Evolutionary conservation across 2,888 invertebrate species (phyloP).

Genomic region (Azorinus chamasolen): DNA sequence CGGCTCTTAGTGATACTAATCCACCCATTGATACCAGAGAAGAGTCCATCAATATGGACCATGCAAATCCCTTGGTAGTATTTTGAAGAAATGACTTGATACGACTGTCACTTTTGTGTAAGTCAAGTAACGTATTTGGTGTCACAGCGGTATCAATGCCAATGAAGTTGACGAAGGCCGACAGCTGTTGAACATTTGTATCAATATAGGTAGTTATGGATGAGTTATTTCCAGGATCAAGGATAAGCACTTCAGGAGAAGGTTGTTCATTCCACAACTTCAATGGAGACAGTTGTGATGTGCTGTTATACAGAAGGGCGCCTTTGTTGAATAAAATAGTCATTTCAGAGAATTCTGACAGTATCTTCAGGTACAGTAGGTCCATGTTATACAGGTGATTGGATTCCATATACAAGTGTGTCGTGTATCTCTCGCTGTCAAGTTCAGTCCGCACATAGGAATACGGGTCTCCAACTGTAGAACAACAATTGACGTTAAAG

Average conservation of each 20-base stretch:
- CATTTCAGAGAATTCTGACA: slow-evolving; percentile 61
- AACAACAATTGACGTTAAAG: background rate
- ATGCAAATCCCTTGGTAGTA: slow-evolving; percentile 48
- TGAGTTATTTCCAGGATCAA: slow-evolving; percentile 31
- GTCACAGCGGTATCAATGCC: slow-evolving; percentile 43
- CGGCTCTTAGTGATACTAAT: slow-evolving; percentile 49
- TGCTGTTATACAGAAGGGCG: slow-evolving; percentile 35
- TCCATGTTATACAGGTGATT: slow-evolving; percentile 41
- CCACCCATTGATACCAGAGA: slow-evolving; percentile 50
- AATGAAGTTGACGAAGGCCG: slow-evolving; percentile 59
- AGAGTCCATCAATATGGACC: slow-evolving; percentile 43
- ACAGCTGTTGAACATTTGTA: slow-evolving; percentile 48
- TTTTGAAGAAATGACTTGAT: slow-evolving; percentile 20
- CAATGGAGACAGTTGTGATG: slow-evolving; percentile 39
- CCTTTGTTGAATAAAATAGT: slow-evolving; percentile 56
- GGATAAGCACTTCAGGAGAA: slow-evolving; percentile 52
- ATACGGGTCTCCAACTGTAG: slow-evolving; percentile 51
- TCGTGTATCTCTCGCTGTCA: slow-evolving; percentile 44
- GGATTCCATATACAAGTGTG: slow-evolving; percentile 50
- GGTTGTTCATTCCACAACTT: slow-evolving; percentile 48
- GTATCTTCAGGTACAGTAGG: slow-evolving; percentile 54
- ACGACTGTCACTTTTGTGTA: slow-evolving; percentile 35
- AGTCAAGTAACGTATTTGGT: slow-evolving; percentile 45
- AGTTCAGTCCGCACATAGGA: slow-evolving; percentile 40
- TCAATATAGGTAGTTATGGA: slow-evolving; percentile 43